Evolutionary conservation across 2,797 vertebrate genomes (phyloP).

Genomic region (Chaunax sp.): DNA sequence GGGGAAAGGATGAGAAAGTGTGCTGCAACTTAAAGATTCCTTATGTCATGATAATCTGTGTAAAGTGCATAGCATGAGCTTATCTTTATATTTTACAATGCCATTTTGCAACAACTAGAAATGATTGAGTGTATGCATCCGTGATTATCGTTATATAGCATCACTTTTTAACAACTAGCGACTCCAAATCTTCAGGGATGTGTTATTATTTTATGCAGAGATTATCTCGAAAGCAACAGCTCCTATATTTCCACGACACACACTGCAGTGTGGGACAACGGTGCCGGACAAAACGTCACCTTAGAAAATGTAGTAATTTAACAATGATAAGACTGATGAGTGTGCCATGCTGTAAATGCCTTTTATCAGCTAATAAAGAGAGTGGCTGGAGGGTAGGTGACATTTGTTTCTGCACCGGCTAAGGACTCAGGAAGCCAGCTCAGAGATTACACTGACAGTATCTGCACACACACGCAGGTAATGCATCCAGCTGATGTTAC

Average conservation of each 20-base stretch:
- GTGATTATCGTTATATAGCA: neutral
- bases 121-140: neutral
- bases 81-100: too few relatives aligned
- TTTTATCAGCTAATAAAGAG: conserved; percentile 73
- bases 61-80: too few relatives aligned
- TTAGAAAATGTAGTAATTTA: conserved; percentile 63
- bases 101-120: too few relatives aligned
- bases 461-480: conserved; percentile 34
- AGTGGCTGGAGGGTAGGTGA: conserved; percentile 62
- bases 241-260: neutral
- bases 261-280: neutral
- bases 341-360: conserved; percentile 78
- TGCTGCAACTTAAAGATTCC: neutral
- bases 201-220: neutral
- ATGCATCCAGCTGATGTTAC: conserved; percentile 49
- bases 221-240: neutral
- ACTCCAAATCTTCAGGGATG: neutral
- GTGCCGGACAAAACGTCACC: neutral
- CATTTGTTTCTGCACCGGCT: conserved; percentile 54
- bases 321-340: conserved; percentile 80
- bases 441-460: conserved; percentile 57
- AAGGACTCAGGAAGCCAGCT: conserved; percentile 68
- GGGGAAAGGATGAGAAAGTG: conserved; percentile 17
- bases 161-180: neutral
- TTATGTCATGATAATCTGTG: too few relatives aligned